Conservation (phyloP, 1,140 invertebrate genomes). For the Argopecten irradians region DNA sequence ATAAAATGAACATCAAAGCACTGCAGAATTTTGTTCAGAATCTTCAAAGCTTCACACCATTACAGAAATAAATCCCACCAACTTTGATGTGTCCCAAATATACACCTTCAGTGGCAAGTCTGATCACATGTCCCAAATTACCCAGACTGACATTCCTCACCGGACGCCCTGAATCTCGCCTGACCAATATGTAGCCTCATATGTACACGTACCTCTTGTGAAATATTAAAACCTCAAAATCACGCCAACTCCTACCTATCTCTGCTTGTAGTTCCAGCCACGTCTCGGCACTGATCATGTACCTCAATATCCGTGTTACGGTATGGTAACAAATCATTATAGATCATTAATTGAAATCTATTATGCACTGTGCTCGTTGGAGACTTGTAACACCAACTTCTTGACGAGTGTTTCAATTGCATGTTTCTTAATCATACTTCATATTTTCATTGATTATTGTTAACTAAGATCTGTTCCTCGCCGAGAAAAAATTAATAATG, state of each 20-base stretch:
- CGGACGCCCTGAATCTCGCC: background rate
- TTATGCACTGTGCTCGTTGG: background rate
- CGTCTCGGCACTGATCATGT: background rate
- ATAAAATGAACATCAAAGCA: too few relatives aligned
- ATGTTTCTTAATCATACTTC: conserved; percentile 1
- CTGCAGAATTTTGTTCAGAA: background rate
- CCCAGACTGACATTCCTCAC: background rate
- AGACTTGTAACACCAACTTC: background rate
- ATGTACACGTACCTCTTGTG: background rate
- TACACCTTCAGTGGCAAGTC: background rate
- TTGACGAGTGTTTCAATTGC: background rate
- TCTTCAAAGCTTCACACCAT: background rate
- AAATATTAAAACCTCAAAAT: conserved; percentile 2
- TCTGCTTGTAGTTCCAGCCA: background rate
- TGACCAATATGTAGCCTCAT: background rate
- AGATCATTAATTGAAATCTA: background rate
- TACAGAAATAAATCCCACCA: background rate
- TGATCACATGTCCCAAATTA: background rate
- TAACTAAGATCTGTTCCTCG: background rate
- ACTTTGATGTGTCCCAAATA: background rate
- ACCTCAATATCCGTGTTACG: background rate
- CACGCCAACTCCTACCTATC: background rate
- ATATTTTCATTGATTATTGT: background rate
- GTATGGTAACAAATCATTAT: background rate
- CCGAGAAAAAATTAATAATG: background rate